A percentile compares a stretch with the other conserved stretches of the same genome.
phyloP scores from a whole-genome alignment of 2,113 vertebrate species.

The Hystrix brachyura region DNA sequence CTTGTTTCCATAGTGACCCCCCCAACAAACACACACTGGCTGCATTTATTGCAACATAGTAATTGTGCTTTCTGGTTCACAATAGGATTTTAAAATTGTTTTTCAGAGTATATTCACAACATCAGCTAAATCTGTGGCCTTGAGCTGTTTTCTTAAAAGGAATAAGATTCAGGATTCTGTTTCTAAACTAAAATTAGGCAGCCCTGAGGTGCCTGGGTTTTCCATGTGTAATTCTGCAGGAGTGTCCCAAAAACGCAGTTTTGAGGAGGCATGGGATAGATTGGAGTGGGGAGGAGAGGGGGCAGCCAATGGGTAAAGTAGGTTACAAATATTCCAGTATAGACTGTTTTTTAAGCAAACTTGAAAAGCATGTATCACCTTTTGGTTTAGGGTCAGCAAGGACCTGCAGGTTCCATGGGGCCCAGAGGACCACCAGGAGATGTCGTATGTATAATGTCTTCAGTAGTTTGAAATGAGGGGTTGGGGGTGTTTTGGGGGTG shows the following conservation, averaged over 20 bases:
- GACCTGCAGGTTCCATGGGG: constrained; percentile 91
- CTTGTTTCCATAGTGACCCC: constrained; percentile 63
- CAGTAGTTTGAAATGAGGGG: not conserved
- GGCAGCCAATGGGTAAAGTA: not conserved
- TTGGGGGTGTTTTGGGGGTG: too few species aligned
- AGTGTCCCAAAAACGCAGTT: not conserved
- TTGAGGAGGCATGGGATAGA: not conserved
- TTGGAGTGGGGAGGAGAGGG: not conserved
- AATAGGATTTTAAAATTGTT: constrained; percentile 44
- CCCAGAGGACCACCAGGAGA: constrained; percentile 93
- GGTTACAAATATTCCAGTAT: not conserved
- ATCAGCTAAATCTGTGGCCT: not conserved
- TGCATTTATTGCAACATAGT: constrained; percentile 13
- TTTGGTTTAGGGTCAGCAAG: constrained; percentile 92
- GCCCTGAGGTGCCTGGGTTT: not conserved
- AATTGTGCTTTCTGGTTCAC: not conserved
- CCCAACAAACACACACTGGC: not conserved
- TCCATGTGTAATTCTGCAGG: not conserved
- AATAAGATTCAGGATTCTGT: not conserved
- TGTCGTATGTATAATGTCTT: constrained; percentile 87
- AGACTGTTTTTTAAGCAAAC: constrained; percentile 34
- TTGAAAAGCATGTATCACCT: not conserved
- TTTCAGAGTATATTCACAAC: constrained; percentile 61
- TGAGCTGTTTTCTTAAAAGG: constrained; percentile 28
- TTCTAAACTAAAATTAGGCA: constrained; percentile 21